These are phyloP conservation scores for Prionailurus viverrinus DNA, from an alignment of 2,113 vertebrate genomes.

Conservation along the genomic window DNA sequence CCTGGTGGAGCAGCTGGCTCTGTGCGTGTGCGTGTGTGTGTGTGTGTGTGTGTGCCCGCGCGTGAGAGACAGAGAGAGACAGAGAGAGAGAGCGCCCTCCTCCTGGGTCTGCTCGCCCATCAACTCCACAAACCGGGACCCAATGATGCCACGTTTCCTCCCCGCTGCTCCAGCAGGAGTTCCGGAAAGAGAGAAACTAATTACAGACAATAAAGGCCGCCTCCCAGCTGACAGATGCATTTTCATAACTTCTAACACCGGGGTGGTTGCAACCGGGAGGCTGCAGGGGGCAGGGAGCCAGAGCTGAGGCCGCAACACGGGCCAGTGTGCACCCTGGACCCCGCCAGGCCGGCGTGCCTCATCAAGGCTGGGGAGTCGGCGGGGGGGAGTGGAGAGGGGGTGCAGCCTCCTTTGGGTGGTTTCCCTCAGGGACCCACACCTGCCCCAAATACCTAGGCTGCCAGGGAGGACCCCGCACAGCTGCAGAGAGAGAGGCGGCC, in stretches of 20 bases:
- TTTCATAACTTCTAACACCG: neutral
- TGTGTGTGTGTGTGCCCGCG: rapidly evolving
- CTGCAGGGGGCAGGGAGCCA: rapidly evolving
- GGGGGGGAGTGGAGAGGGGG: neutral
- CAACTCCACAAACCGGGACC: neutral
- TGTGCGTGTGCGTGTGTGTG: rapidly evolving
- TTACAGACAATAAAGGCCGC: neutral
- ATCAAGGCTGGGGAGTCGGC: rapidly evolving
- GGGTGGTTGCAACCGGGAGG: neutral
- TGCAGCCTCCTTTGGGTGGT: neutral
- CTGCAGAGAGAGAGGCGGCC: neutral
- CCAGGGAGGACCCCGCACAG: neutral
- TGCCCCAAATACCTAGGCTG: rapidly evolving
- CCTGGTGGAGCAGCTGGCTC: neutral
- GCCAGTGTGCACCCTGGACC: rapidly evolving
- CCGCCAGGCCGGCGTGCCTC: rapidly evolving
- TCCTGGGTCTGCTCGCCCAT: neutral
- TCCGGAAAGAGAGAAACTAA: conserved; percentile 32
- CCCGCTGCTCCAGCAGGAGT: neutral
- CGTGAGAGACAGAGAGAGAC: neutral
- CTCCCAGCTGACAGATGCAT: neutral
- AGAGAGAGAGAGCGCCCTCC: neutral
- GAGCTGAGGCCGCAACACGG: rapidly evolving
- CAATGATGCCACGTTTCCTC: neutral
- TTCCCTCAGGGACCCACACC: neutral